A percentile compares a stretch with the other conserved stretches of the same genome.
Conservation (phyloP, 23 tunicate species). For the Ascidia mentula region DNA sequence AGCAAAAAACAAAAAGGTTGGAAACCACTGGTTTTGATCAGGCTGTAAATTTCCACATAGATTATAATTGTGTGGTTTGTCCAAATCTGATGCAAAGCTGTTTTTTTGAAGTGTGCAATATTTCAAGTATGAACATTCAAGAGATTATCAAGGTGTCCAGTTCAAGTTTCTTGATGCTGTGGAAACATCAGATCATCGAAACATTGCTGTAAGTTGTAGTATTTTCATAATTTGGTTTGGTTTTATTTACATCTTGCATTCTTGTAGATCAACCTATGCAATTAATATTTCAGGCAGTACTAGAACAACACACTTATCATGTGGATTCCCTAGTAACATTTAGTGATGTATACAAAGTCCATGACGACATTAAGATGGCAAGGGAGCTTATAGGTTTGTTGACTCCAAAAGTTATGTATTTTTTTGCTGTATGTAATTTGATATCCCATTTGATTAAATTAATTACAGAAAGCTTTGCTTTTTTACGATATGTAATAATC, state of each 20-base stretch:
- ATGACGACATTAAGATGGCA: slow-evolving; percentile 71
- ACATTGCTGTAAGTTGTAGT: slow-evolving; percentile 49
- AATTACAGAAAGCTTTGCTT: no score
- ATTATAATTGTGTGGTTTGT: no score
- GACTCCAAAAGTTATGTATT: no score
- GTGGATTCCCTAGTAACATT: slow-evolving; percentile 50
- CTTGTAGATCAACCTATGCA: neutral
- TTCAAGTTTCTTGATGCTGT: slow-evolving; percentile 54
- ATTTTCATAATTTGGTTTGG: neutral
- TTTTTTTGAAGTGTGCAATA: slow-evolving; percentile 22
- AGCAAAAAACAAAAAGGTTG: no score
- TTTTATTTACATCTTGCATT: neutral
- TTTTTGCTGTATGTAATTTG: no score
- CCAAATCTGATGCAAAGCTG: neutral
- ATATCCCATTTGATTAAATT: no score
- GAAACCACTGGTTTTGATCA: no score
- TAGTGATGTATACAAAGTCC: slow-evolving; percentile 59
- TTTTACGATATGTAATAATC: no score
- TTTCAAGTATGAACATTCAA: slow-evolving; percentile 69
- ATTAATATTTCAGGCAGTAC: slow-evolving; percentile 25
- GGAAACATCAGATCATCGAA: slow-evolving; percentile 53
- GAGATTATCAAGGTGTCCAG: slow-evolving; percentile 75
- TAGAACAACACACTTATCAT: slow-evolving; percentile 54
- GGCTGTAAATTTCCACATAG: no score
- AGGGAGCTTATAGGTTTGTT: slow-evolving; percentile 64